Base-by-base conservation (phyloP, 2,113 vertebrate species). In the Notarius quadriscutis region DNA sequence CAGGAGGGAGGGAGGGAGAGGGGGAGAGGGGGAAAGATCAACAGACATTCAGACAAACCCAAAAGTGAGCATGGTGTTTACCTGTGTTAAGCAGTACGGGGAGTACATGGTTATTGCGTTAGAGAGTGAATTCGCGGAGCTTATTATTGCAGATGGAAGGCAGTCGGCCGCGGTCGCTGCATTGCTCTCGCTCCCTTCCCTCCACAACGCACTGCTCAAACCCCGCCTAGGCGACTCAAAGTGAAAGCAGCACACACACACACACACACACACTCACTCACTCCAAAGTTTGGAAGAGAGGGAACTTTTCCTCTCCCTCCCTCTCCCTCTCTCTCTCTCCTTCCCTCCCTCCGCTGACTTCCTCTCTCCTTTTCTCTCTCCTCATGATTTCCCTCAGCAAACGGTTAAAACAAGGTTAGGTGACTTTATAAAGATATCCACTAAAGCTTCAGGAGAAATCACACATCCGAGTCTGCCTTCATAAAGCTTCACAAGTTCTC, bases 71-170 rank as follows among this genome's bases (percentile, higher is more conserved):
- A 69, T 79, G 88, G 67, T 60, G 12, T 90, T 96, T 96, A 96
- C 95, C 95, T 96, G 95, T 92, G 95, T 96, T 92, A 96, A 88
- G 95, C 95, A 96, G 95, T 96, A 96, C 93, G 95, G 95, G 91
- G 95, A 96, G 93, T 96, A 96, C 95, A 96, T 96, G 94, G 90
- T 86, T 92, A 87, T 87, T 91, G 91, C 88, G 86, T 83, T 89
- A 85, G 90, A 93, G 81, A 78, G 58, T 86, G 93, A 91, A 93
- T 92, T 84, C 92, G 93, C 92, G 92, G 27, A 92, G 93, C 91
- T 94, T 92, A 93, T 94, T 92, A 93, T 92, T 93, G 87, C 90
- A 93, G 93, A 94, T 92, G 95, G 95, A 94, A 93, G 93, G 92
- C 92, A 93, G 95, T 93, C 95, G 93, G 94, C 89, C 93, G 87